Base-by-base conservation (phyloP, 2,113 vertebrate genomes). In the Tachycineta bicolor region DNA sequence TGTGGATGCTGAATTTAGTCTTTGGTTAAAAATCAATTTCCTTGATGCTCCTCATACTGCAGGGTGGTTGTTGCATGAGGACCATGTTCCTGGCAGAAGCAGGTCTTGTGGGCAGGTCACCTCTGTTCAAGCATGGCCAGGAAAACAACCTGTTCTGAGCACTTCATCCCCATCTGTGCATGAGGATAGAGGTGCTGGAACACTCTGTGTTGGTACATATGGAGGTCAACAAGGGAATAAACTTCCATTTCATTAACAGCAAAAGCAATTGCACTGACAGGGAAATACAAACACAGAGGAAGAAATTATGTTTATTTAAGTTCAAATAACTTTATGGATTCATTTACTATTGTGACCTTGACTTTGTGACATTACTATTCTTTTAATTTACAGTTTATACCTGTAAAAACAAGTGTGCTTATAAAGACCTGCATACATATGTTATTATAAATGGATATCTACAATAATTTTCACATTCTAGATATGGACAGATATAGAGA, bases 11-110 rank as follows among this genome's bases (percentile, higher is more conserved):
- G 46, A 87, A 67, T 63, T 71, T n/a, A 70, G 21, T n/a, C 20
- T 58, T 53, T 31, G 24, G 25, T 74, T 83, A 53, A 70, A 87
- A 87, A 3, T 29, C 11, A 0, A 18, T 81, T 70, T 83, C 22
- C 33, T 50, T 0, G 0, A 1, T 59, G 46, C 10, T 60, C 4
- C 14, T 58, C 17, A 12, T 50, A 13, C 10, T 55, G 9, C 20
- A 62, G 17, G 10, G 24, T 75, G 15, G 9, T 19, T 82, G 15
- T 37, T 63, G 46, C 14, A 26, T 1, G 0, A 73, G 21, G 10
- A 17, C 29, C 44, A 39, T 0, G 1, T 7, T 31, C 50, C 44
- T 77, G 21, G 12, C 12, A 76, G 21, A 19, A 59, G 13, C 13
- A 46, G 23, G 24, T 70, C 24, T 12, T 3, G 2, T 68, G 47